phyloP scores from a whole-genome alignment of 1,140 invertebrate species.

The Nylanderia fulva region DNA sequence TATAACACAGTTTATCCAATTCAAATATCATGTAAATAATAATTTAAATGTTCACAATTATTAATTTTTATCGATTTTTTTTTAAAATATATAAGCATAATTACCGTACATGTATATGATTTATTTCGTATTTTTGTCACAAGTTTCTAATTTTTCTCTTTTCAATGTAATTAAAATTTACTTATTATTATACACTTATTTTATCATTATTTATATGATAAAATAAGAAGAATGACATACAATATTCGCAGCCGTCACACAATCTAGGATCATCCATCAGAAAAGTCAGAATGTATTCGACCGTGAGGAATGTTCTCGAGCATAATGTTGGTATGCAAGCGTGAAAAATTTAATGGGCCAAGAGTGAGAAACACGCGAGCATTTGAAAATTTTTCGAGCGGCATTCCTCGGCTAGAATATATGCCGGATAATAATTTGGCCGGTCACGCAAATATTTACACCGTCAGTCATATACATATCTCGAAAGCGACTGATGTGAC shows the following conservation, averaged over 20 bases:
- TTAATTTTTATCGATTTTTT: too few species aligned
- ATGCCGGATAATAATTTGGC: slow-evolving; percentile 39
- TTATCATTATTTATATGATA: not conserved
- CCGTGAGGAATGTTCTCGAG: slow-evolving; percentile 38
- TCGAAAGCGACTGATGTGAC: slow-evolving; percentile 9
- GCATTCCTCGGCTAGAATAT: slow-evolving; percentile 29
- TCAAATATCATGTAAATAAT: too few species aligned
- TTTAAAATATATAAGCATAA: too few species aligned
- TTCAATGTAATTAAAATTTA: not conserved
- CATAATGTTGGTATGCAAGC: slow-evolving; percentile 54
- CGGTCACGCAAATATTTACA: slow-evolving; percentile 18
- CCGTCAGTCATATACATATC: slow-evolving; percentile 19
- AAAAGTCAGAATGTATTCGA: slow-evolving; percentile 33
- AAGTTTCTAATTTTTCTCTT: not conserved
- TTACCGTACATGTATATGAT: too few species aligned
- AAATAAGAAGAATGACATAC: not conserved
- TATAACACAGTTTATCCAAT: too few species aligned
- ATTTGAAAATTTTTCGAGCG: slow-evolving; percentile 59
- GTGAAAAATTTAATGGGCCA: slow-evolving; percentile 60
- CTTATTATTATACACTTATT: too few species aligned
- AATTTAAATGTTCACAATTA: too few species aligned
- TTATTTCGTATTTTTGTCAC: too few species aligned
- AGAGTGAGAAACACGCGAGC: slow-evolving; percentile 53
- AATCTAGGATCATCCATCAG: slow-evolving; percentile 21
- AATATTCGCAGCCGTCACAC: slow-evolving; percentile 1